phyloP scores from a whole-genome alignment of 2,113 vertebrate species.

The Nematolebias whitei region DNA sequence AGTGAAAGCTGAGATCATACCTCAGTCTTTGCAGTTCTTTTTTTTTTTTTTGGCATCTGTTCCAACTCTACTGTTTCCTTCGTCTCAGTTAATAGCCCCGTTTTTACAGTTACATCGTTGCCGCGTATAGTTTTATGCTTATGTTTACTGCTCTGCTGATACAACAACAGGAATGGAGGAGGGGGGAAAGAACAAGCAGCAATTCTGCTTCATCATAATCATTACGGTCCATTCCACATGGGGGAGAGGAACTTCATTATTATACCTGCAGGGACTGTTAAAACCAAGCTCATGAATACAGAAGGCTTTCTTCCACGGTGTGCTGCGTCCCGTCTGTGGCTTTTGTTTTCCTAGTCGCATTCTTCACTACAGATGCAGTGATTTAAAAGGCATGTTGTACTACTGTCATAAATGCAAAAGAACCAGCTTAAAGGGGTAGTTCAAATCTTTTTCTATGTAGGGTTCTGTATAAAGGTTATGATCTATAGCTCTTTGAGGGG shows the following conservation, averaged over 20 bases:
- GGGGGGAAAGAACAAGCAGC: constrained; percentile 8
- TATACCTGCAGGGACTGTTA: constrained; percentile 72
- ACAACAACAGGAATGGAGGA: constrained; percentile 18
- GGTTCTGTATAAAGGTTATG: too few relatives aligned
- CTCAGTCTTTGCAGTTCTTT: background rate
- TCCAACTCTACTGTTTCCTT: background rate
- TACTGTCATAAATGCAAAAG: constrained; percentile 18
- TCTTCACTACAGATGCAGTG: constrained; percentile 30
- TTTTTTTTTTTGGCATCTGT: background rate
- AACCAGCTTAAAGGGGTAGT: background rate
- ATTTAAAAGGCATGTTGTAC: constrained; percentile 44
- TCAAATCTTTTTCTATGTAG: too few relatives aligned
- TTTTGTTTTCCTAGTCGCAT: constrained; percentile 33
- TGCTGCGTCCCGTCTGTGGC: constrained; percentile 44
- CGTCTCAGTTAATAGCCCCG: constrained; percentile 31
- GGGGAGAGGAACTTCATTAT: constrained; percentile 71
- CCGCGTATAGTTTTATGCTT: constrained; percentile 66
- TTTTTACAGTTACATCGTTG: constrained; percentile 33
- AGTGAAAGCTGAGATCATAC: background rate
- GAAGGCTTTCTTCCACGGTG: constrained; percentile 56
- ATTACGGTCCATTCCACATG: constrained; percentile 65
- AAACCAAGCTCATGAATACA: constrained; percentile 76
- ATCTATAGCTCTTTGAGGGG: too few relatives aligned
- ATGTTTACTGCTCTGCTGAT: constrained; percentile 65
- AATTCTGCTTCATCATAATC: constrained; percentile 70